Evolutionary conservation across 2,113 vertebrate genomes (phyloP).

Genomic region (Corydoras sp.): DNA sequence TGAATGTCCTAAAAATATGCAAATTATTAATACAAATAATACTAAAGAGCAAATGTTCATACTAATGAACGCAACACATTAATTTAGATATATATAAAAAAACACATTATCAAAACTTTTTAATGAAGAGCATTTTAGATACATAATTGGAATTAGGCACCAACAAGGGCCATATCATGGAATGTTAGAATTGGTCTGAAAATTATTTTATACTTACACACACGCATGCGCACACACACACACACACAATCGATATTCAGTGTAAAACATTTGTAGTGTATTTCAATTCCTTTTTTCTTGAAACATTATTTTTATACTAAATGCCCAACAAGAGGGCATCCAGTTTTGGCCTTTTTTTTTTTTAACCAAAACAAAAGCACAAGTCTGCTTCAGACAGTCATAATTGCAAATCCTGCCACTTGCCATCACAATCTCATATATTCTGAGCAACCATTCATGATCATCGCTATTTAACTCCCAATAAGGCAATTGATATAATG

Average conservation of each 20-base stretch:
- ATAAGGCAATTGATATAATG: conserved; percentile 1
- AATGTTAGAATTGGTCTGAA: conserved; percentile 22
- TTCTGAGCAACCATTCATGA: neutral
- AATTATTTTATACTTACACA: neutral
- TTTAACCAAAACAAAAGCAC: neutral
- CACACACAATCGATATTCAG: neutral
- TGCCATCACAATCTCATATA: too few species aligned
- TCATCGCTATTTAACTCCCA: conserved; percentile 23
- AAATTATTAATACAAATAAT: too few species aligned
- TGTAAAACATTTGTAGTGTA: conserved; percentile 4
- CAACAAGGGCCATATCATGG: conserved; percentile 9
- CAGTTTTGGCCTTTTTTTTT: neutral
- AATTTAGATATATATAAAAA: neutral
- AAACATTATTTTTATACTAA: conserved; percentile 13
- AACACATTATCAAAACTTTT: conserved; percentile 14
- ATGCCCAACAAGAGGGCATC: conserved; percentile 6
- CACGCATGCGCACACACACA: neutral
- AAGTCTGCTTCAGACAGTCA: neutral
- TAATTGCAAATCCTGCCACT: too few species aligned
- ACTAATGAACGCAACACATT: too few species aligned
- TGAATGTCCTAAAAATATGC: too few species aligned
- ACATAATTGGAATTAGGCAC: conserved; percentile 7
- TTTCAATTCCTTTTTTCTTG: neutral
- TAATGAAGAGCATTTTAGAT: conserved; percentile 29
- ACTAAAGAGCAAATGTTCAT: too few species aligned